Conservation (phyloP, 2,113 vertebrate species). For the Picathartes gymnocephalus region DNA sequence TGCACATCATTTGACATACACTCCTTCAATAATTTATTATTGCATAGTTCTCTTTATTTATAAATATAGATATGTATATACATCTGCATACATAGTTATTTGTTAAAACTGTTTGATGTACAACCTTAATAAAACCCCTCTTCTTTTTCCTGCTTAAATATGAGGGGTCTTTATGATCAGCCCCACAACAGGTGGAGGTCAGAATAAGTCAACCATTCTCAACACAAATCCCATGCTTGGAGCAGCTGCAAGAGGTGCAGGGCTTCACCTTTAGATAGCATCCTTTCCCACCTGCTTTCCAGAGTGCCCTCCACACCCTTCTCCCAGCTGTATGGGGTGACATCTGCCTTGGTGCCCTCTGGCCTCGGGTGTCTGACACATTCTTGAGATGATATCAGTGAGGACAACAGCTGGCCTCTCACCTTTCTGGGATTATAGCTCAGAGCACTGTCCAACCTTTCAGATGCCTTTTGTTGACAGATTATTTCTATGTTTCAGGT, state of each 20-base stretch:
- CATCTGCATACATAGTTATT: not conserved
- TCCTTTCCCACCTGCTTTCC: not conserved
- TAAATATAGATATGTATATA: not conserved
- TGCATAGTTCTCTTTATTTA: not conserved
- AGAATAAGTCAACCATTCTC: not conserved
- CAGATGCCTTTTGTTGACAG: not conserved
- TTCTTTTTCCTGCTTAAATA: not conserved
- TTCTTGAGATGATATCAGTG: not conserved
- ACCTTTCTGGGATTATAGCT: not conserved
- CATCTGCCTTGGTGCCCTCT: not conserved
- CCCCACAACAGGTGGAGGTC: not conserved
- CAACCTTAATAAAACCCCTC: not conserved
- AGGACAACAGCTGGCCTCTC: not conserved
- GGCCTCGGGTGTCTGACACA: not conserved
- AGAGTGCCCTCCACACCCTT: not conserved
- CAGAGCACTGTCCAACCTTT: not conserved
- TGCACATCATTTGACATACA: not conserved
- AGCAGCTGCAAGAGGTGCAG: not conserved
- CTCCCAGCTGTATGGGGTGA: fast-evolving
- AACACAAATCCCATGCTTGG: not conserved
- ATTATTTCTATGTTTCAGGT: not conserved
- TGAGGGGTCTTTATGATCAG: not conserved
- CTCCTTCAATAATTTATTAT: not conserved
- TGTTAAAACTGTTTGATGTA: not conserved
- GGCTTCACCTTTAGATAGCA: not conserved